These are phyloP conservation scores for Carcharodon carcharias DNA, from an alignment of 2,797 vertebrate genomes.

Conservation along the genomic window DNA sequence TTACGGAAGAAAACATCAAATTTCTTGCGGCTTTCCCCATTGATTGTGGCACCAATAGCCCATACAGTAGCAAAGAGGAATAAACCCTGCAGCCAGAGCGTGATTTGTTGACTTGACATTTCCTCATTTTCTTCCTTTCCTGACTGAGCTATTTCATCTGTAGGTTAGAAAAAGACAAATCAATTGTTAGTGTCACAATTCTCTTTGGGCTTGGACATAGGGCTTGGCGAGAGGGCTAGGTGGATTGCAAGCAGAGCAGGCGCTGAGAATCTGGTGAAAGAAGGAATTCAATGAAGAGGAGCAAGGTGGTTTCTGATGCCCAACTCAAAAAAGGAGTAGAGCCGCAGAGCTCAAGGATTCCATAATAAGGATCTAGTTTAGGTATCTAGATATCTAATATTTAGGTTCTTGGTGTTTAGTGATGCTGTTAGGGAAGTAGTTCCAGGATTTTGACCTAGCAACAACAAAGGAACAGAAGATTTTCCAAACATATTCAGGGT, in stretches of 20 bases:
- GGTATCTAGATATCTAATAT: too few relatives aligned
- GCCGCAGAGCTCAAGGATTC: neutral
- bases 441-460: too few relatives aligned
- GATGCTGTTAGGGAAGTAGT: too few relatives aligned
- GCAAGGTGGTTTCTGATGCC: neutral
- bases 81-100: constrained; percentile 76
- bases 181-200: neutral
- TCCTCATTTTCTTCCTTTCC: constrained; percentile 50
- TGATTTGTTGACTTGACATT: constrained; percentile 72
- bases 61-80: constrained; percentile 87
- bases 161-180: constrained; percentile 41
- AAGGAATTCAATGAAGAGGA: neutral
- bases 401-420: too few relatives aligned
- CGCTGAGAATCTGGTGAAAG: neutral
- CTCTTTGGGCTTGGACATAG: neutral
- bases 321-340: too few relatives aligned
- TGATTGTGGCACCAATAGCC: constrained; percentile 76
- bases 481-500: too few relatives aligned
- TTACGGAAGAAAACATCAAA: constrained; percentile 81
- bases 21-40: constrained; percentile 72
- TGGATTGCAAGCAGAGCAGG: neutral
- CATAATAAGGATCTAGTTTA: neutral
- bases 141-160: constrained; percentile 70
- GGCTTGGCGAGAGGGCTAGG: too few relatives aligned
- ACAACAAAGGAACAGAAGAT: too few relatives aligned